Conservation (phyloP, 2,888 invertebrate genomes). For the Agonum fuliginosum region DNA sequence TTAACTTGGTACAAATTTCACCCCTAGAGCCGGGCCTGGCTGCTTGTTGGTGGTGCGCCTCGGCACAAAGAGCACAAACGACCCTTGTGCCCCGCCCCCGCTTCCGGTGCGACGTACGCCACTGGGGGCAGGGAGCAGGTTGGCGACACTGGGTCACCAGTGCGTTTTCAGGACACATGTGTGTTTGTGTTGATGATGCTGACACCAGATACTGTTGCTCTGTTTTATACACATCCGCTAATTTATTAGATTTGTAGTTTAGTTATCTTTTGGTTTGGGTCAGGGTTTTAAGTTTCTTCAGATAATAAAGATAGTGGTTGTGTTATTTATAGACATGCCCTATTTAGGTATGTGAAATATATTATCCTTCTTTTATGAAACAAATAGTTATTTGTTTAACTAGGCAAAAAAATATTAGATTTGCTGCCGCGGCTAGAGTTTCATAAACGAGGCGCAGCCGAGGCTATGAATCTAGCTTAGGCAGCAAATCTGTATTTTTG, state of each 20-base stretch:
- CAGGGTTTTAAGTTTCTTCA: conserved; percentile 2
- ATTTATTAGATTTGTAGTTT: conserved; percentile 28
- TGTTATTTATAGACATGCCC: not conserved
- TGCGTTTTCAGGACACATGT: conserved; percentile 14
- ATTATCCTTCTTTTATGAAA: too few relatives aligned
- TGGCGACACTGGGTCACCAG: conserved; percentile 50
- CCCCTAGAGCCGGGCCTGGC: too few relatives aligned
- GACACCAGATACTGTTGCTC: conserved; percentile 12
- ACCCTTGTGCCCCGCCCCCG: conserved; percentile 51
- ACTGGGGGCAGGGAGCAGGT: not conserved
- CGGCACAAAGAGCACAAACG: conserved; percentile 55
- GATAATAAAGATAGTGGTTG: not conserved
- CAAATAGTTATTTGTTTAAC: too few relatives aligned
- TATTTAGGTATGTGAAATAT: too few relatives aligned
- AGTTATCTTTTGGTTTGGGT: conserved; percentile 29
- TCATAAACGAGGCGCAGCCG: too few relatives aligned
- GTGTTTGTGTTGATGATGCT: conserved; percentile 14
- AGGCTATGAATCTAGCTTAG: too few relatives aligned
- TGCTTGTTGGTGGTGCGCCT: conserved; percentile 39
- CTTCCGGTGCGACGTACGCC: conserved; percentile 52
- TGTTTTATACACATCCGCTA: conserved; percentile 33
- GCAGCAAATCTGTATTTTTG: too few relatives aligned
- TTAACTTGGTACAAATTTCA: too few relatives aligned
- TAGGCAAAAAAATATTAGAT: too few relatives aligned
- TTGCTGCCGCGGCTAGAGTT: too few relatives aligned